A percentile compares a stretch with the other conserved stretches of the same genome.
Conservation (phyloP, 2,888 invertebrate species). For the Lathronympha strigana region DNA sequence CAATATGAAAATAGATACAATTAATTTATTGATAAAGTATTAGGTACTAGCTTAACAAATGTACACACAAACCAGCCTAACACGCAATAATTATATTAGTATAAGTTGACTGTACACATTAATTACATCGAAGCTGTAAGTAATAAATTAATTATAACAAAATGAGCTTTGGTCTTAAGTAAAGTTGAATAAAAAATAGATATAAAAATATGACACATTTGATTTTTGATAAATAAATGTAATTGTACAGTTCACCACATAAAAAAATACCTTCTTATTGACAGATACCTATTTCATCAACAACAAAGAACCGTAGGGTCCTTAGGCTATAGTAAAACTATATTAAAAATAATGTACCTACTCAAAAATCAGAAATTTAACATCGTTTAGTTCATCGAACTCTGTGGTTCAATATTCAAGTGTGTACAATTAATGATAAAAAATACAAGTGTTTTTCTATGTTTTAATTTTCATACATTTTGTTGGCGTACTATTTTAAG, state of each 20-base stretch:
- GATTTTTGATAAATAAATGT: conserved; percentile 28
- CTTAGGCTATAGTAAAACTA: not conserved
- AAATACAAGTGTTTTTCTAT: too few species aligned
- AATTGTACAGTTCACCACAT: not conserved
- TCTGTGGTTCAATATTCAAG: too few species aligned
- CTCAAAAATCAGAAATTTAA: too few species aligned
- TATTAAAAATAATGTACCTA: too few species aligned
- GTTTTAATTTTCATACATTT: too few species aligned
- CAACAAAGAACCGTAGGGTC: not conserved
- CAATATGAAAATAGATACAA: conserved; percentile 75
- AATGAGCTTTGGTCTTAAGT: conserved; percentile 74
- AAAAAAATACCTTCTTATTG: not conserved
- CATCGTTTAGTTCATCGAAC: too few species aligned
- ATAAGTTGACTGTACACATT: conserved; percentile 58
- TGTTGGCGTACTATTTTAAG: not conserved
- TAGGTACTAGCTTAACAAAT: conserved; percentile 62
- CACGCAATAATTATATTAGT: conserved; percentile 56
- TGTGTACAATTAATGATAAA: too few species aligned
- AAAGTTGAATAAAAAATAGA: conserved; percentile 59
- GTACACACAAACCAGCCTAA: conserved; percentile 66
- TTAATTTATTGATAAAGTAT: conserved; percentile 78
- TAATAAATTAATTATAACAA: conserved; percentile 60
- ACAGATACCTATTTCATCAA: not conserved
- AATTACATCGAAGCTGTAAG: conserved; percentile 41
- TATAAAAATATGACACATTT: conserved; percentile 49